Conservation (phyloP, 2,113 vertebrate genomes). For the Alethe castanea region DNA sequence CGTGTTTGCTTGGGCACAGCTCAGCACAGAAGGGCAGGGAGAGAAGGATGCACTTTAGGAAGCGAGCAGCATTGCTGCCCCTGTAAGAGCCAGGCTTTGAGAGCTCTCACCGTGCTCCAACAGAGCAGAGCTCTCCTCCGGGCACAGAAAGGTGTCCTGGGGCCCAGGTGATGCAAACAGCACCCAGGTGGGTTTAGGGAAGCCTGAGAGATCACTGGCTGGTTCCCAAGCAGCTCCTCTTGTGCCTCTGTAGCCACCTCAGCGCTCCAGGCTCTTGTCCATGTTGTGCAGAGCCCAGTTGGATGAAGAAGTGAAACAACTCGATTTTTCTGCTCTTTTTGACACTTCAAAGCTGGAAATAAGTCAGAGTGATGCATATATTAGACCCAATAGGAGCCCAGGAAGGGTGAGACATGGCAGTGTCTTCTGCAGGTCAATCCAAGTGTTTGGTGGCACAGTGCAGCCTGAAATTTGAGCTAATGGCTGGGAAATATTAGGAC, state of each 20-base stretch:
- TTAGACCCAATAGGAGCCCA: neutral
- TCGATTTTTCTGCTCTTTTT: neutral
- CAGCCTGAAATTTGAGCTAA: neutral
- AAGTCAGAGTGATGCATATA: neutral
- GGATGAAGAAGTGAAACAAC: neutral
- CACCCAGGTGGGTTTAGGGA: neutral
- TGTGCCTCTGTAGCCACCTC: accelerated
- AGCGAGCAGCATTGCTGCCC: neutral
- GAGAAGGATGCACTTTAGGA: neutral
- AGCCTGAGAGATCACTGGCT: neutral
- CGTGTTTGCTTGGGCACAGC: neutral
- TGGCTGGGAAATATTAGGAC: neutral
- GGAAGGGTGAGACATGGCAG: neutral
- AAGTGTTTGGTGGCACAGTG: neutral
- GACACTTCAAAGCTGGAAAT: neutral
- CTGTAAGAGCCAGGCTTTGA: neutral
- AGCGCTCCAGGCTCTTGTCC: neutral
- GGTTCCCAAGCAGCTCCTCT: neutral
- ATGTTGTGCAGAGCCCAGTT: neutral
- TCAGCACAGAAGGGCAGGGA: neutral
- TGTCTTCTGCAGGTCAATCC: neutral
- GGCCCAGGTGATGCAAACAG: accelerated
- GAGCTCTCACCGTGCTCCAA: accelerated
- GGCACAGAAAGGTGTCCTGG: accelerated
- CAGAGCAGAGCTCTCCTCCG: neutral